These are phyloP conservation scores for Felis chaus DNA, from an alignment of 2,113 vertebrate genomes.

Conservation along the genomic window DNA sequence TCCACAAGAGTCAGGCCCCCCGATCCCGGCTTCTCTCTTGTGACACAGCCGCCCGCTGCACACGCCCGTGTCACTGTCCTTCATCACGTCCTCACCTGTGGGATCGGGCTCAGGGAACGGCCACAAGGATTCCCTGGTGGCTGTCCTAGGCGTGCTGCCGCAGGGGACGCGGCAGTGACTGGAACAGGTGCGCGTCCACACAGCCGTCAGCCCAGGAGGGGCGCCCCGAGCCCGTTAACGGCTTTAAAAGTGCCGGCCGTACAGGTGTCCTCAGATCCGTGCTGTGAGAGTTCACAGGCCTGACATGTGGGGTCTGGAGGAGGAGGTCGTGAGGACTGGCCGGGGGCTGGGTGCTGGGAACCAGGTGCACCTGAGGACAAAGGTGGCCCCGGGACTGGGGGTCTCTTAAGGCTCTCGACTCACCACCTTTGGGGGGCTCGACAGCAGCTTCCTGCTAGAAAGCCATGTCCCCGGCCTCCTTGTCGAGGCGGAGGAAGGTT, in stretches of 20 bases:
- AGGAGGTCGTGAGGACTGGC: background rate
- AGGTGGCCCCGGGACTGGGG: background rate
- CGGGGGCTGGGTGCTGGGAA: background rate
- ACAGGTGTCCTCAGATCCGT: too few relatives aligned
- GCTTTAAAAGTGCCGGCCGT: too few relatives aligned
- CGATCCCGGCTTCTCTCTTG: background rate
- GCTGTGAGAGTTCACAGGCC: background rate
- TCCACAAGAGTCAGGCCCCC: background rate
- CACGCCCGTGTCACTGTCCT: accelerated
- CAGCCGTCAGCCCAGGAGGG: background rate
- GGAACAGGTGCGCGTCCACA: background rate
- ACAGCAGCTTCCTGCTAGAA: background rate
- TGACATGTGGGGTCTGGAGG: background rate
- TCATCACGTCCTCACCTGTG: background rate
- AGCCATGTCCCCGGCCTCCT: background rate
- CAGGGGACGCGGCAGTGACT: background rate
- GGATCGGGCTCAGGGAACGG: background rate
- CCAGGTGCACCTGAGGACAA: background rate
- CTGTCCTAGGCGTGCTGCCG: background rate
- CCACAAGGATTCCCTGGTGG: background rate
- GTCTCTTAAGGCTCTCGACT: background rate
- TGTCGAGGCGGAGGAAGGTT: background rate
- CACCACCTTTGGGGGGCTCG: background rate
- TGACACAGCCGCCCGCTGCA: background rate
- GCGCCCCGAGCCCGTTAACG: too few relatives aligned